These are phyloP conservation scores for Eristalis intricaria DNA, from an alignment of 2,888 invertebrate species.

Conservation along the genomic window DNA sequence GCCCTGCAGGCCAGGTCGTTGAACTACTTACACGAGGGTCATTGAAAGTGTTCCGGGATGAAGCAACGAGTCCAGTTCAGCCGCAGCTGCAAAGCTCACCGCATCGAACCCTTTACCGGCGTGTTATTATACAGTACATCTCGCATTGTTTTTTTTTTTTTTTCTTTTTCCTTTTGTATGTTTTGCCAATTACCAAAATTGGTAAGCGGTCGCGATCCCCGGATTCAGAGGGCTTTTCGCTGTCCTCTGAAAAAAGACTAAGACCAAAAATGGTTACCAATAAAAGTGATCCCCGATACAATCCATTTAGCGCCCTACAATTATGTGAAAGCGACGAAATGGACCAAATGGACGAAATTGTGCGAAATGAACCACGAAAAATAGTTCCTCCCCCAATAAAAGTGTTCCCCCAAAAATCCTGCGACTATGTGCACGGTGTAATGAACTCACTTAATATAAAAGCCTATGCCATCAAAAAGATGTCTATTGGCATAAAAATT, in stretches of 20 bases:
- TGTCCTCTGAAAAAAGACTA: neutral
- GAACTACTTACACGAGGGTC: neutral
- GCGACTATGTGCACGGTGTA: neutral
- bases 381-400: neutral
- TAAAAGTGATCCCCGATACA: neutral
- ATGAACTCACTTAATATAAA: neutral
- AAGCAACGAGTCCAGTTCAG: neutral
- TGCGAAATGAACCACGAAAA: neutral
- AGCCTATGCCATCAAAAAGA: neutral
- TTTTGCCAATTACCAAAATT: neutral
- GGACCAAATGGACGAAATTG: neutral
- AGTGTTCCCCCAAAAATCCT: too few relatives aligned
- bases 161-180: neutral
- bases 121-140: neutral
- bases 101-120: neutral
- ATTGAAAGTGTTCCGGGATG: neutral
- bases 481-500: slow-evolving; percentile 3
- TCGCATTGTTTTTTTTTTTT: neutral
- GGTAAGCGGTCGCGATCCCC: neutral
- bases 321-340: neutral
- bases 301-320: neutral
- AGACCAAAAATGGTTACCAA: neutral
- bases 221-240: neutral
- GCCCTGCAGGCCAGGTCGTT: too few relatives aligned
- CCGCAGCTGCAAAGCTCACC: neutral